phyloP scores from a whole-genome alignment of 2,113 vertebrate species.

The Tetrax tetrax region DNA sequence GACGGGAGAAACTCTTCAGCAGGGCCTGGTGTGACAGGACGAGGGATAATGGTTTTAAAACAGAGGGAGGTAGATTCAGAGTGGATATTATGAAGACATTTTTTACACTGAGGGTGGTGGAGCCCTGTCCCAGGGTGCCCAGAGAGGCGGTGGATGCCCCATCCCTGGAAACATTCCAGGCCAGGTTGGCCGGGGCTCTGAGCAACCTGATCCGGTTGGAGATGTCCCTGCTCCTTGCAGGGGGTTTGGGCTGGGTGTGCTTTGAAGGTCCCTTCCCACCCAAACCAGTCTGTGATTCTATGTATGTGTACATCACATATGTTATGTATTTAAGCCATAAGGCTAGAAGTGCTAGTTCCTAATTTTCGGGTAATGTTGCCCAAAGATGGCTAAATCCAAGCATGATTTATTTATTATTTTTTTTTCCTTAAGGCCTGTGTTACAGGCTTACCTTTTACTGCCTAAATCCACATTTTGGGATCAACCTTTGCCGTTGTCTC shows the following conservation, averaged over 20 bases:
- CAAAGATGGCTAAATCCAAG: background rate
- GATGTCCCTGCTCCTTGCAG: background rate
- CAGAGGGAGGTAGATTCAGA: too few species aligned
- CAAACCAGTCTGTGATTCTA: too few species aligned
- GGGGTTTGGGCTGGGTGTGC: too few species aligned
- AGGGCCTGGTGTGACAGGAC: too few species aligned
- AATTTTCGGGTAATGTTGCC: background rate
- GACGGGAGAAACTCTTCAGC: too few species aligned
- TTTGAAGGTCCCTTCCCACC: background rate
- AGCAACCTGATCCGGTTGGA: background rate
- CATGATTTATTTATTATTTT: accelerated
- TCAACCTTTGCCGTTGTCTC: background rate
- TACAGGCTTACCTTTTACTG: background rate
- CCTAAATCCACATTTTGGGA: background rate
- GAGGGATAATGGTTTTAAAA: too few species aligned
- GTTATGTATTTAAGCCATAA: background rate
- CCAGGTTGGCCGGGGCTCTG: background rate
- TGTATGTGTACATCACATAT: background rate
- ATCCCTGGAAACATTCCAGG: too few species aligned
- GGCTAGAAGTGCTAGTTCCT: background rate
- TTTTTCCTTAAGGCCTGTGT: background rate
- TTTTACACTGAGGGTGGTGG: too few species aligned
- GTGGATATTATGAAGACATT: too few species aligned
- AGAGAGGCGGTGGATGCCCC: too few species aligned
- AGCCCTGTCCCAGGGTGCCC: too few species aligned